Conservation (phyloP, 30 jellyfish, hydroid and myxozoan genomes). For the Haliclystus octoradiatus region DNA sequence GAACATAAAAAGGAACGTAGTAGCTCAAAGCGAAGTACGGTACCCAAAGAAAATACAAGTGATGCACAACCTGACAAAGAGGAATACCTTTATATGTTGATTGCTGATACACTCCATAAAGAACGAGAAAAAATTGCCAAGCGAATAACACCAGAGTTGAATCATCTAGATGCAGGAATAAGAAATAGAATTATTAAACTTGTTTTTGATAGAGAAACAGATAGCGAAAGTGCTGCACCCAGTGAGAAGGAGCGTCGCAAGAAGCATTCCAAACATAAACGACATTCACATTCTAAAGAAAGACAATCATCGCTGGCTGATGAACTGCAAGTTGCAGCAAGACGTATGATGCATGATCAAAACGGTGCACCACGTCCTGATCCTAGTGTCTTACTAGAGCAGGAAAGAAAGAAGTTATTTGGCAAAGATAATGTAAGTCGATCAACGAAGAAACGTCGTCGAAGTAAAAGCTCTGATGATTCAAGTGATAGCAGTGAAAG, state of each 20-base stretch:
- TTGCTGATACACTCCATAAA: conserved; percentile 19
- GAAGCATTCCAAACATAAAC: not conserved
- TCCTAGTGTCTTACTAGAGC: not conserved
- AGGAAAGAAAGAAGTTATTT: not conserved
- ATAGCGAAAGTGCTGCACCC: not conserved
- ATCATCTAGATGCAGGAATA: conserved; percentile 33
- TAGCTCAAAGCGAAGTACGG: not conserved
- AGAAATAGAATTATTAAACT: conserved; percentile 55
- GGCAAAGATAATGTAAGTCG: not conserved
- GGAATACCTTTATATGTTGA: not conserved
- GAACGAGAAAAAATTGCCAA: conserved; percentile 67
- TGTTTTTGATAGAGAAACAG: conserved; percentile 17
- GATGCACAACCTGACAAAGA: not conserved
- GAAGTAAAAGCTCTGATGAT: not conserved
- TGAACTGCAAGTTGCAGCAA: not conserved
- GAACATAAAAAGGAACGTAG: not conserved
- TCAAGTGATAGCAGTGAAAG: not conserved
- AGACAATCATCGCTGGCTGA: not conserved
- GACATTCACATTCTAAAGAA: not conserved
- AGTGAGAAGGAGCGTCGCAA: not conserved
- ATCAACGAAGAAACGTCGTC: not conserved
- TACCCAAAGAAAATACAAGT: not conserved
- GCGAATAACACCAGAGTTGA: conserved; percentile 68
- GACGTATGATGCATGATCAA: not conserved
- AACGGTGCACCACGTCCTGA: not conserved